A percentile compares a stretch with the other conserved stretches of the same genome.
Evolutionary conservation across 2,113 vertebrate species (phyloP).

Genomic region (Syrrhaptes paradoxus): DNA sequence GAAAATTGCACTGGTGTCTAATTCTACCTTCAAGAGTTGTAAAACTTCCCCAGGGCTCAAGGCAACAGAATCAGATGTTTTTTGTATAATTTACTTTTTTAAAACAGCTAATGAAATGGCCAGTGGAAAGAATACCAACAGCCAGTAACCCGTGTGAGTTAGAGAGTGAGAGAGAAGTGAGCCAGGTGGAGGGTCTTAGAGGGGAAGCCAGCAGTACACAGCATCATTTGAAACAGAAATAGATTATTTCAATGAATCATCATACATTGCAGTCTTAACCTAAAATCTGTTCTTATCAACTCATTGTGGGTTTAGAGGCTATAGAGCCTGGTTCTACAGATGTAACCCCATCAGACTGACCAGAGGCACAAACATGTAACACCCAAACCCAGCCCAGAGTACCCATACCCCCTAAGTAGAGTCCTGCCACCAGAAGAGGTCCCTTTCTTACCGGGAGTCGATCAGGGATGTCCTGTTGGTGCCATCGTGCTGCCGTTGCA

Average conservation of each 20-base stretch:
- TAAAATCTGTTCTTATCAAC: neutral
- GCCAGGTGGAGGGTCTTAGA: neutral
- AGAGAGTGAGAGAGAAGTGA: neutral
- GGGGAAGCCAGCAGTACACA: neutral
- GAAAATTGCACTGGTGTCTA: neutral
- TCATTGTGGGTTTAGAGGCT: neutral
- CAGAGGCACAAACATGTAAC: neutral
- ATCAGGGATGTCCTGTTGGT: constrained; percentile 89
- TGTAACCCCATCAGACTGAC: neutral
- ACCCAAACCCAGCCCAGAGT: neutral
- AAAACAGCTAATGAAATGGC: neutral
- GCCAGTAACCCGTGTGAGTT: neutral
- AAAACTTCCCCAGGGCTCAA: neutral
- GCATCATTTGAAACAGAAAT: neutral
- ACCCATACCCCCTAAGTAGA: neutral
- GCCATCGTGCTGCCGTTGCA: constrained; percentile 80
- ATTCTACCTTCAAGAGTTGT: neutral
- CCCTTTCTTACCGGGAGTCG: constrained; percentile 86
- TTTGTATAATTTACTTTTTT: neutral
- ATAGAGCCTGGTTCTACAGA: neutral
- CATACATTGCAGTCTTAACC: neutral
- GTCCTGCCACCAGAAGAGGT: neutral
- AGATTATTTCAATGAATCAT: neutral
- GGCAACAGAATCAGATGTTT: neutral
- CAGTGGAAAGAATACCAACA: neutral